Conservation (phyloP, 2,113 vertebrate species). For the Brevimyrus niger region DNA sequence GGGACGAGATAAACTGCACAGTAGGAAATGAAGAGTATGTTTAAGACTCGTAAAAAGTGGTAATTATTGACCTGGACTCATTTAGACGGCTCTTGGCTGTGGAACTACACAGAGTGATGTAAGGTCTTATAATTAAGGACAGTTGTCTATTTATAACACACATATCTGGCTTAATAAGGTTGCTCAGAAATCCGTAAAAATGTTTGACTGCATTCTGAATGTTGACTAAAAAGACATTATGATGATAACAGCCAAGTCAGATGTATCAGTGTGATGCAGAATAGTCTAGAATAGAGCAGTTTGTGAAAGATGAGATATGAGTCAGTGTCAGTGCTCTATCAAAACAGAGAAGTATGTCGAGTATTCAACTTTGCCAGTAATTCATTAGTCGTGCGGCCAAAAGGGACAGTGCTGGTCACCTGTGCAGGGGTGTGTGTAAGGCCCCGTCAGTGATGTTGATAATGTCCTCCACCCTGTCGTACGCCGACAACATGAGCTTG, state of each 20-base stretch:
- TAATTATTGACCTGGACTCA: background rate
- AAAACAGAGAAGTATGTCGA: background rate
- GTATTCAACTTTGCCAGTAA: background rate
- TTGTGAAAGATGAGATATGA: background rate
- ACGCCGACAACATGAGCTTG: constrained; percentile 72
- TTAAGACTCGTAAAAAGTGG: background rate
- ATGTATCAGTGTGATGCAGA: background rate
- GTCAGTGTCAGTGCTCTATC: background rate
- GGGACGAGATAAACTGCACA: background rate
- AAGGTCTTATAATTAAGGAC: background rate
- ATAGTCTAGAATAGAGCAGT: background rate
- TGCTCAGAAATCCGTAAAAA: background rate
- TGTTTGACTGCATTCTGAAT: background rate
- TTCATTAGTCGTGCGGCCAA: background rate
- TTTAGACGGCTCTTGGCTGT: background rate
- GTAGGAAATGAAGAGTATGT: background rate
- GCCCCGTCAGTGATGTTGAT: constrained; percentile 70
- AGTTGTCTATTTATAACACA: background rate
- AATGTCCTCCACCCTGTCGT: constrained; percentile 56
- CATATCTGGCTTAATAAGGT: background rate
- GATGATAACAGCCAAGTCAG: background rate
- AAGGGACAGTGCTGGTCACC: constrained; percentile 46
- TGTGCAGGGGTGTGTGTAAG: constrained; percentile 73
- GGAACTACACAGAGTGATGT: background rate
- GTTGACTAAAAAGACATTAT: background rate